phyloP scores from a whole-genome alignment of 2,113 vertebrate species.

The Xiphias gladius region DNA sequence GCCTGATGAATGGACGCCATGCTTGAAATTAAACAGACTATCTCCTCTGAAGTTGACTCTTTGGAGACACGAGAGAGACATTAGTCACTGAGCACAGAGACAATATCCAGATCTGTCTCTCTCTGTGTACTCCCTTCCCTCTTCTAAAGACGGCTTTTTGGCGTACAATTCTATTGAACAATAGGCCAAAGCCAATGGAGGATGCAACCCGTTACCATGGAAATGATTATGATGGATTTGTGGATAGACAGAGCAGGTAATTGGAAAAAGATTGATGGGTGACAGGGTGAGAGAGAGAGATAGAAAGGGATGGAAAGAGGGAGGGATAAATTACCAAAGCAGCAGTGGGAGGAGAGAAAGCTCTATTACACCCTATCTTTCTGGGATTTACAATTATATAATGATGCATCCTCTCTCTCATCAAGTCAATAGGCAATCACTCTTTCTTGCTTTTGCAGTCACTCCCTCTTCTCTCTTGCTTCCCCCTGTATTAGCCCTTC shows the following conservation, averaged over 20 bases:
- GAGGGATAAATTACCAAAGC: conserved; percentile 76
- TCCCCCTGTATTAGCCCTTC: conserved; percentile 35
- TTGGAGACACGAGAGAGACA: conserved; percentile 48
- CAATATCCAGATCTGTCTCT: conserved; percentile 56
- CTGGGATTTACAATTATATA: conserved; percentile 83
- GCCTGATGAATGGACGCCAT: conserved; percentile 56
- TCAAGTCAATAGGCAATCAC: conserved; percentile 78
- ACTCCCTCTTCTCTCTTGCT: conserved; percentile 60
- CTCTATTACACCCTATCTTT: conserved; percentile 81
- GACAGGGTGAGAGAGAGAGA: conserved; percentile 76
- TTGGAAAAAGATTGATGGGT: conserved; percentile 89
- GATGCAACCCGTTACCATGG: conserved; percentile 85
- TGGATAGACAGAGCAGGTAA: conserved; percentile 86
- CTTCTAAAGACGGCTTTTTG: conserved; percentile 71
- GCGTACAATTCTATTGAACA: conserved; percentile 80
- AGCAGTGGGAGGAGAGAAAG: conserved; percentile 75
- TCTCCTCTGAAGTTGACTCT: conserved; percentile 63
- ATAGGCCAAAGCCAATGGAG: conserved; percentile 80
- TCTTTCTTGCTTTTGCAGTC: conserved; percentile 62
- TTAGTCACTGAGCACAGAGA: conserved; percentile 51
- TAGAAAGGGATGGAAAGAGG: conserved; percentile 67
- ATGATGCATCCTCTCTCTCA: conserved; percentile 78
- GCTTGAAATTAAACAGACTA: conserved; percentile 56
- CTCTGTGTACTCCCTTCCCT: conserved; percentile 43
- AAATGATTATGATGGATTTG: conserved; percentile 88